Conservation (phyloP, 2,888 invertebrate genomes). For the Tethea ocularis region DNA sequence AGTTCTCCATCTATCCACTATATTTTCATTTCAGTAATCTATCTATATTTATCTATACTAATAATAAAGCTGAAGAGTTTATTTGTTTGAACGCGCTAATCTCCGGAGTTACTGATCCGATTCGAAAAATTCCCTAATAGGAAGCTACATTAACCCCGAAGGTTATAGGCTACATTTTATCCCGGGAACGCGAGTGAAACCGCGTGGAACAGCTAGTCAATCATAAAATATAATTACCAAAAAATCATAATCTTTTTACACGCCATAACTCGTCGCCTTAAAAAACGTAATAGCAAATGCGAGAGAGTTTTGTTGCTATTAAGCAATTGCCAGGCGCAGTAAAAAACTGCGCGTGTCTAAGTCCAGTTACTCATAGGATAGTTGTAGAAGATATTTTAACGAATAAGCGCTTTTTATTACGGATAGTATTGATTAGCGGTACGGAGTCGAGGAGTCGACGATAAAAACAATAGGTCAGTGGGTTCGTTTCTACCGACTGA, state of each 20-base stretch:
- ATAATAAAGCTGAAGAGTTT: too few species aligned
- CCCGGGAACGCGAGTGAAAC: too few species aligned
- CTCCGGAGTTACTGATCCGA: too few species aligned
- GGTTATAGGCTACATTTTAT: too few species aligned
- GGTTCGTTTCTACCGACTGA: conserved; percentile 2
- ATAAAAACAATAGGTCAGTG: conserved; percentile 11
- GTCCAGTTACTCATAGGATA: background rate
- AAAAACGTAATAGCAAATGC: conserved; percentile 31
- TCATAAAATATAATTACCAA: background rate
- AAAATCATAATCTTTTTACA: background rate
- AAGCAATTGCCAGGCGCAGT: conserved; percentile 23
- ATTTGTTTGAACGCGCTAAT: too few species aligned
- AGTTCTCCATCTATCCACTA: too few species aligned
- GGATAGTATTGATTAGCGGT: conserved; percentile 10
- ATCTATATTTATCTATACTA: too few species aligned
- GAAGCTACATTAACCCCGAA: too few species aligned
- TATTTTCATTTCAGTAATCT: too few species aligned
- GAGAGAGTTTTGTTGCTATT: conserved; percentile 20
- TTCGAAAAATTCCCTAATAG: too few species aligned
- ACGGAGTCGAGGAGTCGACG: conserved; percentile 6
- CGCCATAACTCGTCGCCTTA: conserved; percentile 24
- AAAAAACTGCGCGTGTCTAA: background rate
- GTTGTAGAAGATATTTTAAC: conserved; percentile 1
- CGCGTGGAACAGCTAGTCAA: too few species aligned
- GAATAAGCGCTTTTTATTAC: conserved; percentile 4